Evolutionary conservation across 2,888 invertebrate genomes (phyloP).

Genomic region (Linnaemya vulpina): DNA sequence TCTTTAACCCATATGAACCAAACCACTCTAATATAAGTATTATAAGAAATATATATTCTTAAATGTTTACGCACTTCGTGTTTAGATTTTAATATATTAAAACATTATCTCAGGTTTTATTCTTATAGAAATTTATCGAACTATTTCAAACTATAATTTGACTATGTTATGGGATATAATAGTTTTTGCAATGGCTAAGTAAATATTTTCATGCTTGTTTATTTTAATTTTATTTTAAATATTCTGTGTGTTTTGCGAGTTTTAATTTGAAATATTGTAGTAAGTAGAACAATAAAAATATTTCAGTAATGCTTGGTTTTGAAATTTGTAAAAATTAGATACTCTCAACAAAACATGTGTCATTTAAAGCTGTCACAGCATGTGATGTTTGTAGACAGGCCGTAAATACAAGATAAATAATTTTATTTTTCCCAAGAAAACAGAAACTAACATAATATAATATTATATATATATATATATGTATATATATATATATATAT

Average conservation of each 20-base stretch:
- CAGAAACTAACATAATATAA: no score
- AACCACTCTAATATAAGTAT: no score
- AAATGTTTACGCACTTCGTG: no score
- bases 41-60: no score
- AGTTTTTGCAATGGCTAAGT: neutral
- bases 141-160: neutral
- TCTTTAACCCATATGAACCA: no score
- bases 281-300: neutral
- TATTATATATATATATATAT: no score
- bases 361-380: conserved; percentile 20
- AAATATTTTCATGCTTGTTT: neutral
- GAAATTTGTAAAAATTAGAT: neutral
- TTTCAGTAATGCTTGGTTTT: neutral
- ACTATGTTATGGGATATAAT: neutral
- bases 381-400: conserved; percentile 34
- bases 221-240: neutral
- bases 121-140: neutral
- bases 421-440: no score
- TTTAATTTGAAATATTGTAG: neutral
- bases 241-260: neutral
- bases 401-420: neutral
- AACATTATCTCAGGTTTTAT: neutral
- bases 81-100: no score
- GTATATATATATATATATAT: no score
- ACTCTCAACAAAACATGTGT: conserved; percentile 19